Conservation (phyloP, 2,797 vertebrate genomes). For the Cossypha niveicapilla region DNA sequence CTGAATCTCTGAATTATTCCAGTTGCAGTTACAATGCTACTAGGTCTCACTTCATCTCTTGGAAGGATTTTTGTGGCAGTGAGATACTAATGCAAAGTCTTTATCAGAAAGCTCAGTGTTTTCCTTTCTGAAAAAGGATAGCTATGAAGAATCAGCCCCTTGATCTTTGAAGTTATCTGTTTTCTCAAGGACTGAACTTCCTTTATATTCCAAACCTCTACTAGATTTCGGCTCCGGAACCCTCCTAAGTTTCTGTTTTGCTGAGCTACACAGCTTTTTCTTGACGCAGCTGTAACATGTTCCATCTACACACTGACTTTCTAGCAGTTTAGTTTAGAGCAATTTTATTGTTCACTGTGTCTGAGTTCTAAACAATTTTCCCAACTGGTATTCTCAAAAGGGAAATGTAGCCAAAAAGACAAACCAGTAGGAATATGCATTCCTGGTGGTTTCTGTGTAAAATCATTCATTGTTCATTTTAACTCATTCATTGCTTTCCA, state of each 20-base stretch:
- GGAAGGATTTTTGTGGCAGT: neutral
- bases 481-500: conserved; percentile 26
- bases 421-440: conserved; percentile 48
- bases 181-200: neutral
- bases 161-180: neutral
- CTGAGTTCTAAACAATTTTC: conserved; percentile 43
- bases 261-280: neutral
- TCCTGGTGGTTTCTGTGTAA: conserved; percentile 56
- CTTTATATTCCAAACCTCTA: neutral
- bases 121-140: neutral
- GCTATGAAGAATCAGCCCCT: neutral
- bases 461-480: conserved; percentile 52
- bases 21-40: neutral
- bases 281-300: neutral
- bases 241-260: neutral
- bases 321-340: neutral
- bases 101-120: neutral
- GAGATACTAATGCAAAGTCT: neutral
- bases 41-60: neutral
- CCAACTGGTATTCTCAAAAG: conserved; percentile 48
- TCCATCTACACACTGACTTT: neutral
- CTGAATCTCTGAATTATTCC: neutral
- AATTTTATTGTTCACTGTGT: conserved; percentile 30
- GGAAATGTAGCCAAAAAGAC: conserved; percentile 26
- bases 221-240: neutral